phyloP scores from a whole-genome alignment of 2,888 invertebrate genomes.

The Eurytoma californica region DNA sequence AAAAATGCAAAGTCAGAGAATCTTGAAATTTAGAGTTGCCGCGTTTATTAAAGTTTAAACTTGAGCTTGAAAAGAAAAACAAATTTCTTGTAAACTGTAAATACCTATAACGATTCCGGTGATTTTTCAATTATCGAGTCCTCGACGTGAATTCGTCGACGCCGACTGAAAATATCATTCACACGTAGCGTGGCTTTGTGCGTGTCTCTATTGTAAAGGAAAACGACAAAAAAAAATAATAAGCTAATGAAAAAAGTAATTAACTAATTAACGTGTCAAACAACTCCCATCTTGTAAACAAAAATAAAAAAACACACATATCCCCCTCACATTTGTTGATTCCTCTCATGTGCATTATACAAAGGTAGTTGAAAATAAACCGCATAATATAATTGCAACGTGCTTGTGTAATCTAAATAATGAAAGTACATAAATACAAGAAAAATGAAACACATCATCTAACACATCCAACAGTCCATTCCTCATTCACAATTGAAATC shows the following conservation, averaged over 20 bases:
- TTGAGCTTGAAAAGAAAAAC: constrained; percentile 43
- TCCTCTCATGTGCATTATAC: constrained; percentile 50
- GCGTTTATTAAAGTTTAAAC: constrained; percentile 43
- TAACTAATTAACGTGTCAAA: constrained; percentile 44
- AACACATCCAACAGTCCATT: background rate
- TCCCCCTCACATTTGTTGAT: constrained; percentile 49
- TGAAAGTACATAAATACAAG: constrained; percentile 46
- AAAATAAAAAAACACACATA: constrained; percentile 45
- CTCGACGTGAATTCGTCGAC: constrained; percentile 19
- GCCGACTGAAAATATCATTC: constrained; percentile 48
- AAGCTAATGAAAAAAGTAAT: background rate
- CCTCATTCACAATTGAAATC: constrained; percentile 27
- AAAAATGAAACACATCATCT: constrained; percentile 29
- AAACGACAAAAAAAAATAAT: constrained; percentile 32
- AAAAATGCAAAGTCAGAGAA: constrained; percentile 34
- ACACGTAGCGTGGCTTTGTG: constrained; percentile 52
- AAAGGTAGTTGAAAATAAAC: constrained; percentile 17
- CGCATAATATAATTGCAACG: constrained; percentile 42
- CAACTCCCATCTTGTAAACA: constrained; percentile 24
- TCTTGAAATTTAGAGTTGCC: constrained; percentile 29
- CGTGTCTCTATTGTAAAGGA: constrained; percentile 41
- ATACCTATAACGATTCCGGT: constrained; percentile 40
- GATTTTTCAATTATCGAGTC: constrained; percentile 44
- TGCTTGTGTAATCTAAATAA: constrained; percentile 45
- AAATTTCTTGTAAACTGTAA: constrained; percentile 19